Evolutionary conservation across 1,140 invertebrate genomes (phyloP), one percentile per base, ranked within the genome.

Genomic region (Cylas formicarius): DNA sequence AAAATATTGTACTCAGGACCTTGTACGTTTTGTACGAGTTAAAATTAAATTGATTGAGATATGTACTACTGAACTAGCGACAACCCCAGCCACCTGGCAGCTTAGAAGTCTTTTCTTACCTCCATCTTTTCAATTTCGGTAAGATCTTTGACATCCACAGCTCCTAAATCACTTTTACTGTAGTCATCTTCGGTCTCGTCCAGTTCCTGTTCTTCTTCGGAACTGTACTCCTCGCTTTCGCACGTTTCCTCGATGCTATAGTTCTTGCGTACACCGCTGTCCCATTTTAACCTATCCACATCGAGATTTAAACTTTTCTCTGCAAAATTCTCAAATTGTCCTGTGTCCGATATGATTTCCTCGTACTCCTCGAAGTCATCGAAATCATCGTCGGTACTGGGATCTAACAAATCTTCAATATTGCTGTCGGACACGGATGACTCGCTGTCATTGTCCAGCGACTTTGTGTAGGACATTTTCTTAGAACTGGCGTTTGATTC

Each of bases 371-470:
- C 63, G 19, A 60, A 58, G 47, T 66, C 67, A n/a, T 70, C 69
- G 47, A 76, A 70, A 18, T 60, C 56, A 34, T 60, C 61, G 9
- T 65, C 58, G 24, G 50, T 50, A 24, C 50, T 59, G n/a, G 47
- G 48, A 27, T 60, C 60, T 7, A 66, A 43, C 9, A 66, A 41
- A 50, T 68, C 65, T 47, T 68, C 67, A 23, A 63, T 45, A 39
- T 65, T 65, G 46, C 65, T 66, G 18, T 67, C 63, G 28, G 62
- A 65, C 11, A 66, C 63, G 11, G 70, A 70, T 17, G 65, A 68
- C 29, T 68, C 67, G 10, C 70, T 69, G 14, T 72, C 69, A 16
- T 71, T 69, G 41, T 70, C 70, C 4, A 66, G 32, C 5, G 60
- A 63, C 53, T 64, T 66, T 0, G 63, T 66, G 38, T 66, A 66